Evolutionary conservation across 2,797 vertebrate species (phyloP), one percentile per base, ranked within the genome.

Genomic region (Scyliorhinus canicula): DNA sequence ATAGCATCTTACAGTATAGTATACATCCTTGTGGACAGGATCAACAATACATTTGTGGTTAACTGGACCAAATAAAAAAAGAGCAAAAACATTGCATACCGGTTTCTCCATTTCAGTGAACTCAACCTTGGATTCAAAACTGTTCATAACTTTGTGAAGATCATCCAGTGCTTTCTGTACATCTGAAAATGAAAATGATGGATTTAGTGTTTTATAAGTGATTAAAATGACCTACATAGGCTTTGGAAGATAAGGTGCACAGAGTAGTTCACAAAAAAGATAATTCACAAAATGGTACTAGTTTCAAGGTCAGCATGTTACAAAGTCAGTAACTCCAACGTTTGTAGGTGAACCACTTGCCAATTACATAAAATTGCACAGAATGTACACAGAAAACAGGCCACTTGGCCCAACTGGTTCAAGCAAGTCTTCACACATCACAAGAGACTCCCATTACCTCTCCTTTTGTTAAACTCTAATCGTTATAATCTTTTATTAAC

Each of bases 111-210:
- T 97, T 96, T 98, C 97, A 60, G 97, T 96, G 95, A 98, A 98
- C 97, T 97, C 98, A 94, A 97, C 97, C 97, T 97, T 97, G 95
- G 98, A 98, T 96, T 99, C 98, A 97, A 98, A 99, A 97, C 98
- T 98, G 97, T 98, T 98, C 97, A 97, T 96, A 57, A 98, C 98
- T 97, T 98, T 98, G 95, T 98, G 96, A 90, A 99, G 97, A 96
- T 97, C 98, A 60, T 98, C 98, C 95, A 99, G 96, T 96, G 98
- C 98, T 96, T 97, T 97, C 96, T 97, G 98, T 95, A 99, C 98
- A 97, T 99, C 99, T 99, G 97, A 97, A 97, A 97, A 93, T 95
- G 95, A 65, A 52, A 55, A 93, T 40, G 28, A 94, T 52, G 35
- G 31, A 94, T 55, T 28, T 14, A 93, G 35, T 50, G 40, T 50